Evolutionary conservation across 2,113 vertebrate genomes (phyloP), one percentile per base, ranked within the genome.

Genomic region (Empidonax alnorum): DNA sequence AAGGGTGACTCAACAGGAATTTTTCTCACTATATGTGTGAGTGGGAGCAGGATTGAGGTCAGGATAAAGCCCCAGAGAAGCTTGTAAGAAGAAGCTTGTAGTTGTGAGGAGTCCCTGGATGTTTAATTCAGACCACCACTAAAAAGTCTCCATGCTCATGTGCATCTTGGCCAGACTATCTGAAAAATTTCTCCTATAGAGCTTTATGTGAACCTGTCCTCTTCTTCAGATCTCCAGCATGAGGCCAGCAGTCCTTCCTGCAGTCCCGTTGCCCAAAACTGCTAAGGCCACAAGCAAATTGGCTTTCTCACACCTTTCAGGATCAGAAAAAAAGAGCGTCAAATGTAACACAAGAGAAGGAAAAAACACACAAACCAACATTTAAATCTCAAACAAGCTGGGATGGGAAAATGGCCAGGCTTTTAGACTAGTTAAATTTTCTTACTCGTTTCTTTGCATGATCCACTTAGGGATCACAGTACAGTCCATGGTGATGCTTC

Each of bases 181-280:
- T 30, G 31, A 88, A 86, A 28, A 61, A 47, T 30, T 39, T 67
- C 35, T 21, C 12, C 56, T 69, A 12, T 30, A 95, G 56, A 61
- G 5, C 4, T 12, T 0, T 4, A n/a, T 0, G 2, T 19, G 12
- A 66, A 18, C 11, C 10, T 44, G 21, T 44, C 46, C 37, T n/a
- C 46, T 44, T n/a, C 44, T 69, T 62, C 65, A 67, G 16, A 7
- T 42, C 42, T 50, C 50, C 72, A 89, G 23, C 6, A 1, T 0
- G 2, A 81, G 30, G 47, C 35, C 17, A 25, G 20, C 22, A 53
- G 24, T 53, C 17, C 50, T 42, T 66, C 68, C 39, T 22, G 19
- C 23, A 63, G 30, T 35, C 33, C 59, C 23, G 27, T 5, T 52
- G 47, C 10, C 39, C 47, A 35, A n/a, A 71, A 42, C 16, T 2